Evolutionary conservation across 2,113 vertebrate genomes (phyloP), one percentile per base, ranked within the genome.

Genomic region (Ptilonorhynchus violaceus): DNA sequence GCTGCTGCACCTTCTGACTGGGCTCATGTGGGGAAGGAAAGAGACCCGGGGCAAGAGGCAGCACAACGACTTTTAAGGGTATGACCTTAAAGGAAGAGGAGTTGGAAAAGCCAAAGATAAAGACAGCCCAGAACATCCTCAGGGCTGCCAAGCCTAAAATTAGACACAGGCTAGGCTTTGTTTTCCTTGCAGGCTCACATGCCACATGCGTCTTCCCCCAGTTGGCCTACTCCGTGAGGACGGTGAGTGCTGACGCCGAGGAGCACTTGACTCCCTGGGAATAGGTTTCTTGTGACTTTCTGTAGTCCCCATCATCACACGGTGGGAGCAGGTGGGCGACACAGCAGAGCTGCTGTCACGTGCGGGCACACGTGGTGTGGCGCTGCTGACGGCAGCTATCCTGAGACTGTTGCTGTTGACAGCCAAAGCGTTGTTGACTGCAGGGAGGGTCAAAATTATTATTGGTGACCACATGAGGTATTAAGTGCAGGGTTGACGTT

Each of bases 41-140:
- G 67, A 91, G 42, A 79, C 35, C 28, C 63, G 33, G 16, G 24
- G n/a, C 7, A 23, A 77, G 68, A 81, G 35, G 60, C 52, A 70
- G 69, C 76, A 72, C 78, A 52, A 79, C 70, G 4, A 6, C 66
- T 62, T 88, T 56, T 72, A 53, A 69, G 35, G 28, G 30, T 53
- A 83, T 79, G 82, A 66, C 89, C 62, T 91, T 82, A 93, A 85
- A 77, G 72, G 70, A 91, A 75, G 50, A 85, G 44, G 31, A 76
- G 37, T 64, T 91, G 83, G 78, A 89, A 94, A 93, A 91, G 76
- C 91, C 90, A 87, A 85, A 83, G 95, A 79, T 96, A 89, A 97
- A 91, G 90, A 87, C 4, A 15, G 37, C 67, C 77, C 76, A 58
- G 67, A 83, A 94, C 68, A 92, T 83, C 82, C 63, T 80, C 46